Conservation (phyloP, 2,888 invertebrate genomes). For the Drosophila kambysellisi region DNA sequence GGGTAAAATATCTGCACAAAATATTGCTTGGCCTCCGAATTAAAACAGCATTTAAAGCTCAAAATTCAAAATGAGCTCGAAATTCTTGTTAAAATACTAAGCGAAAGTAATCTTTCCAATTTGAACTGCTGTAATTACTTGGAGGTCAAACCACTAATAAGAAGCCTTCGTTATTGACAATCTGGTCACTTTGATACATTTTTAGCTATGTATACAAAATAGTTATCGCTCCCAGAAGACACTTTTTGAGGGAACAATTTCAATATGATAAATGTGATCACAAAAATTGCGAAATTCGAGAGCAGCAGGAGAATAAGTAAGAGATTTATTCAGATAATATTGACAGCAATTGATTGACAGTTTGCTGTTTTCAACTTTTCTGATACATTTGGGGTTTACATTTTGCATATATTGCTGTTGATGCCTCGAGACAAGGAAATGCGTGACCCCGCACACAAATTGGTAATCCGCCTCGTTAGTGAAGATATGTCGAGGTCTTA, state of each 20-base stretch:
- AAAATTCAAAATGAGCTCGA: neutral
- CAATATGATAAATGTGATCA: too few species aligned
- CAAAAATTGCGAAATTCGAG: too few species aligned
- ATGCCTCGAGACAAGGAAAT: slow-evolving; percentile 2
- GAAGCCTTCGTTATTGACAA: too few species aligned
- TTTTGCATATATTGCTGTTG: neutral
- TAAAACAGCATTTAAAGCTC: neutral
- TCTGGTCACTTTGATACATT: too few species aligned
- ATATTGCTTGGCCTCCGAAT: neutral
- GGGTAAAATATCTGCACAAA: neutral
- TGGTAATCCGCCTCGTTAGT: neutral
- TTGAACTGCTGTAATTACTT: too few species aligned
- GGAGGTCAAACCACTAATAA: too few species aligned
- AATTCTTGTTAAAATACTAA: neutral
- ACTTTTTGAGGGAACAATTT: too few species aligned
- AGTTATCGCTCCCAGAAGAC: too few species aligned
- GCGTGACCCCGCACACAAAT: slow-evolving; percentile 14
- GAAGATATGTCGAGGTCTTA: neutral
- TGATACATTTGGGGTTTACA: slow-evolving; percentile 16
- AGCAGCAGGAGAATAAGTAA: neutral
- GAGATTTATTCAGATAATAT: neutral
- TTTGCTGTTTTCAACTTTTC: neutral
- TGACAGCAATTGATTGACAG: neutral
- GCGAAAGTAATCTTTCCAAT: too few species aligned
- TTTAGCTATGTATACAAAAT: too few species aligned